phyloP scores from a whole-genome alignment of 2,888 invertebrate genomes.

The Tetanocera ferruginea region DNA sequence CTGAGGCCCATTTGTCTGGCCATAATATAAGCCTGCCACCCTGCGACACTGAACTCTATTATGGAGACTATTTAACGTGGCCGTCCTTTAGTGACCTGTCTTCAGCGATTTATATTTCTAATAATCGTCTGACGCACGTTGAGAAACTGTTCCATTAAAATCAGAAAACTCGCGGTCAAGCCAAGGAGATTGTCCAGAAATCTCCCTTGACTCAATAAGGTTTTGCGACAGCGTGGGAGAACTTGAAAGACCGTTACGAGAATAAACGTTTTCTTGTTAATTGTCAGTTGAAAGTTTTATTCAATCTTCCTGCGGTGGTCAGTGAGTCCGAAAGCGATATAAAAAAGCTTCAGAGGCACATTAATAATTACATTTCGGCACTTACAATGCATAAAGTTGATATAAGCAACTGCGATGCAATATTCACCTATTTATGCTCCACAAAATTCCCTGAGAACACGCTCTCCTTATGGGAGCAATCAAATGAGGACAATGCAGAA shows the following conservation, averaged over 20 bases:
- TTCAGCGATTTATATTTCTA: constrained; percentile 37
- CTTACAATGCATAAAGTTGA: background rate
- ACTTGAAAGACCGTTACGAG: constrained; percentile 20
- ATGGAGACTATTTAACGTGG: constrained; percentile 28
- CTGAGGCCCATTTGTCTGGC: no score
- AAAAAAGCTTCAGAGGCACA: background rate
- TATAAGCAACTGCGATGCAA: no score
- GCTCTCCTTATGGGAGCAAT: no score
- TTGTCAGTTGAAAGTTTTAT: constrained; percentile 7
- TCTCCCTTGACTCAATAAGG: constrained; percentile 34
- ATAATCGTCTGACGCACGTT: constrained; percentile 27
- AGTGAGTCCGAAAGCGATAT: no score
- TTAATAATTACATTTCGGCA: background rate
- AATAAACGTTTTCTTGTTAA: constrained; percentile 15
- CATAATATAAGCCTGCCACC: background rate
- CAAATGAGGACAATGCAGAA: no score
- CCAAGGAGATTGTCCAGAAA: constrained; percentile 32
- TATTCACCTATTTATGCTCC: no score
- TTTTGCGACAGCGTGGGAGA: constrained; percentile 31
- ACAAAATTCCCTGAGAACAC: no score
- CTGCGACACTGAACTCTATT: background rate
- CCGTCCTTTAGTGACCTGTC: constrained; percentile 33
- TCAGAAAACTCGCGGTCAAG: constrained; percentile 35
- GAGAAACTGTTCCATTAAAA: constrained; percentile 35
- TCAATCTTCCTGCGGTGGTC: background rate